Evolutionary conservation across 2,113 vertebrate genomes (phyloP).

Genomic region (Hyperopisus bebe): DNA sequence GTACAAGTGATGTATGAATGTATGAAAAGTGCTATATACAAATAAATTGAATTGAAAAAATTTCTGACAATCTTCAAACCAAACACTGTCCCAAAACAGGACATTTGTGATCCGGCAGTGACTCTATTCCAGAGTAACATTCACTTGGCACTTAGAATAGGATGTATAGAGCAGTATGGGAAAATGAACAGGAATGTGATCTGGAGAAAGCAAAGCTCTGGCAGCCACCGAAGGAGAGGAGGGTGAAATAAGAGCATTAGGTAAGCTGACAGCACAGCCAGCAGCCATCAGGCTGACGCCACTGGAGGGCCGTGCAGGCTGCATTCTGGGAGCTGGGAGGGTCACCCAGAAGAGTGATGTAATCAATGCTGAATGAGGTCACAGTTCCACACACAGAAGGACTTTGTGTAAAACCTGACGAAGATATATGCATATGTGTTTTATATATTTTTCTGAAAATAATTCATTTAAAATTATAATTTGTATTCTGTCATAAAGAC

Average conservation of each 20-base stretch:
- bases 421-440: neutral
- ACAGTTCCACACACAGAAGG: neutral
- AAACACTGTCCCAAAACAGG: neutral
- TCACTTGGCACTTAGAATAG: neutral
- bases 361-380: neutral
- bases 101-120: neutral
- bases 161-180: neutral
- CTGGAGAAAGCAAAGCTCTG: neutral
- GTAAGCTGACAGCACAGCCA: neutral
- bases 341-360: neutral
- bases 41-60: neutral
- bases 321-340: neutral
- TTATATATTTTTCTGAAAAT: neutral
- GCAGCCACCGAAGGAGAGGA: neutral
- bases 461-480: neutral
- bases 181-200: neutral
- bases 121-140: neutral
- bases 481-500: neutral
- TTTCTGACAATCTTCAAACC: neutral
- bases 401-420: neutral
- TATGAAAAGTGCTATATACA: no score
- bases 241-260: neutral
- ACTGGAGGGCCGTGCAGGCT: neutral
- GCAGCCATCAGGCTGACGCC: neutral
- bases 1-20: no score